Percentiles rank a stretch among this genome's conserved stretches.
Conservation (phyloP, 2,113 vertebrate species). For the Sebastes fasciatus region DNA sequence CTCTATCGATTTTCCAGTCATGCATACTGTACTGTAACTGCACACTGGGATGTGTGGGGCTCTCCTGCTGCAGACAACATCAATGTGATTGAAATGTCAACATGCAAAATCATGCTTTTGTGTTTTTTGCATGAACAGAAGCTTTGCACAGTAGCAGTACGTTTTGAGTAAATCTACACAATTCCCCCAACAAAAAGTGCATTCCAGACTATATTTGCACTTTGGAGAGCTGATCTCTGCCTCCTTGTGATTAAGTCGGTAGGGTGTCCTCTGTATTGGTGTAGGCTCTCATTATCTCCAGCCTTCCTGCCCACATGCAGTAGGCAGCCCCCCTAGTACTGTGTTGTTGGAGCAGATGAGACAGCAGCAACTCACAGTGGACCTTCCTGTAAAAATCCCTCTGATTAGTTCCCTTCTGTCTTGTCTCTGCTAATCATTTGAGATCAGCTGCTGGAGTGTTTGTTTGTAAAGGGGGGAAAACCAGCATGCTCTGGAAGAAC, state of each 20-base stretch:
- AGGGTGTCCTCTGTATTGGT: slow-evolving; percentile 44
- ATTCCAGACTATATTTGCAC: slow-evolving; percentile 13
- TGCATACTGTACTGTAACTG: slow-evolving; percentile 42
- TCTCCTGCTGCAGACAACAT: slow-evolving; percentile 6
- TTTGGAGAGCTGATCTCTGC: slow-evolving; percentile 21
- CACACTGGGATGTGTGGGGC: slow-evolving; percentile 32
- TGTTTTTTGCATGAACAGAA: slow-evolving; percentile 7
- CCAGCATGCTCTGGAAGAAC: slow-evolving; percentile 10
- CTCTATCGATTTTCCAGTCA: slow-evolving; percentile 78
- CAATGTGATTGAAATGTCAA: slow-evolving; percentile 16
- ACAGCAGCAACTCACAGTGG: background rate
- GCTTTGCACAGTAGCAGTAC: background rate
- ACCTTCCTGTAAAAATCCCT: slow-evolving; percentile 7
- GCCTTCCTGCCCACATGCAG: slow-evolving; percentile 68
- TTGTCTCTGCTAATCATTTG: background rate
- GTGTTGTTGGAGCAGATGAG: slow-evolving; percentile 27
- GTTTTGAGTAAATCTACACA: slow-evolving; percentile 13
- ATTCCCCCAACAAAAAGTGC: slow-evolving; percentile 2
- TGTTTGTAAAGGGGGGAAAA: background rate
- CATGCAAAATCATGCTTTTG: background rate
- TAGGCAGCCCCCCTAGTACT: slow-evolving; percentile 22
- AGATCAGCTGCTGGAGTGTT: background rate
- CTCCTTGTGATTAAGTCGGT: slow-evolving; percentile 46
- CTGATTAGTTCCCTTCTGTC: background rate
- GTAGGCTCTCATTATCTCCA: slow-evolving; percentile 72